These are phyloP conservation scores for Ophioninae sp. DNA, from an alignment of 2,888 invertebrate species.

Conservation along the genomic window DNA sequence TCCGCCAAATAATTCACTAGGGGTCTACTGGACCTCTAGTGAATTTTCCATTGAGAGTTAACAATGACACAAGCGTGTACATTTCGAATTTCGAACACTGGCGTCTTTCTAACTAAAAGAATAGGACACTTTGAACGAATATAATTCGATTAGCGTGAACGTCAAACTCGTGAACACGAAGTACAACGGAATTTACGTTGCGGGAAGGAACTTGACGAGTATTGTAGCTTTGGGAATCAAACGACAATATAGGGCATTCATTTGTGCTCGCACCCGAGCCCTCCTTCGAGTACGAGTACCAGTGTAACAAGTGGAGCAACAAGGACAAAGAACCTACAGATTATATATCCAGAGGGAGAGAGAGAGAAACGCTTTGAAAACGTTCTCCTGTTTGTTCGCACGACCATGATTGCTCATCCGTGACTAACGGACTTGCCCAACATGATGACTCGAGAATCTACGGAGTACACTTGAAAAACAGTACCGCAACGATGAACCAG, in stretches of 20 bases:
- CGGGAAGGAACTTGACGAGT: constrained; percentile 32
- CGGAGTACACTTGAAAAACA: constrained; percentile 33
- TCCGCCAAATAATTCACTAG: no score
- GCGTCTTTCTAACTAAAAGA: constrained; percentile 43
- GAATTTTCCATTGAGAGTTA: no score
- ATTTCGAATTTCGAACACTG: constrained; percentile 12
- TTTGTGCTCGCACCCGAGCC: constrained; percentile 3
- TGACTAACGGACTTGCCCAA: constrained; percentile 51
- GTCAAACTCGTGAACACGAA: background rate
- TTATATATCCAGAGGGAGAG: no score
- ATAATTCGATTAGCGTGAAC: background rate
- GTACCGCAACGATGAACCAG: constrained; percentile 20
- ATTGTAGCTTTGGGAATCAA: constrained; percentile 24
- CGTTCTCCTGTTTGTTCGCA: constrained; percentile 28
- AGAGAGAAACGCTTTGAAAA: constrained; percentile 17
- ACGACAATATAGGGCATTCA: constrained; percentile 50
- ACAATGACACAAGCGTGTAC: constrained; percentile 21
- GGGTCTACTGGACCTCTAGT: no score
- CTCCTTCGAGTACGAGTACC: background rate
- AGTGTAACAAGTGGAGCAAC: background rate
- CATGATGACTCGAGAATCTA: constrained; percentile 34
- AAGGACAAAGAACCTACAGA: background rate
- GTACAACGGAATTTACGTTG: background rate
- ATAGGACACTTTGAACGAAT: constrained; percentile 28
- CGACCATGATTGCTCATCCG: constrained; percentile 52